Evolutionary conservation across 2,113 vertebrate species (phyloP).

Genomic region (Urocitellus parryii): DNA sequence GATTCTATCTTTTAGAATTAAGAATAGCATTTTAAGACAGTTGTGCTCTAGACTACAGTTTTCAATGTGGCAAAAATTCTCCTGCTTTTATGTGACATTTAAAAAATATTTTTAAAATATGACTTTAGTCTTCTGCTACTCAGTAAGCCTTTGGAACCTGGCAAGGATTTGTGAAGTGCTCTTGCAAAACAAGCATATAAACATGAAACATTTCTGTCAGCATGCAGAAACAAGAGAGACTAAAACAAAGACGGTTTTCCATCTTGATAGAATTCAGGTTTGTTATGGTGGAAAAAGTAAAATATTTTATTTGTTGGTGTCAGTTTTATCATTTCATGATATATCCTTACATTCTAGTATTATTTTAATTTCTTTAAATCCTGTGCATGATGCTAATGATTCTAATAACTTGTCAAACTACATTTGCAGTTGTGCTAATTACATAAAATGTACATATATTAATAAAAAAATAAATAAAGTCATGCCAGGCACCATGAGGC

Average conservation of each 20-base stretch:
- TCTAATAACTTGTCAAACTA: neutral
- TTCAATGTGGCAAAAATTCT: neutral
- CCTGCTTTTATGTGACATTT: conserved; percentile 36
- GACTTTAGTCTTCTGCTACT: neutral
- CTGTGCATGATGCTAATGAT: neutral
- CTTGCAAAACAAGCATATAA: neutral
- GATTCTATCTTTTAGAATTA: neutral
- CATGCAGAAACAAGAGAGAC: neutral
- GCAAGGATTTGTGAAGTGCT: neutral
- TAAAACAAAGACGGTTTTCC: neutral
- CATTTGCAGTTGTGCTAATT: neutral
- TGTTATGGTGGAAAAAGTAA: neutral
- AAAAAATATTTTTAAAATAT: neutral
- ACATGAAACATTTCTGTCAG: conserved; percentile 18
- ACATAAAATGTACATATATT: neutral
- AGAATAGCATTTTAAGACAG: conserved; percentile 24
- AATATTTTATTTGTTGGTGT: neutral
- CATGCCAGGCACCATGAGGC: neutral
- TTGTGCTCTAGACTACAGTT: neutral
- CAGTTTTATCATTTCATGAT: neutral
- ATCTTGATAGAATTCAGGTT: neutral
- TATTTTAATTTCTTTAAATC: neutral
- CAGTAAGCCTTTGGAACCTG: neutral
- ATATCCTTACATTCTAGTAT: neutral
- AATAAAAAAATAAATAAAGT: neutral